Conservation (phyloP, 2,888 invertebrate species). For the Scaptomyza caliginosa region DNA sequence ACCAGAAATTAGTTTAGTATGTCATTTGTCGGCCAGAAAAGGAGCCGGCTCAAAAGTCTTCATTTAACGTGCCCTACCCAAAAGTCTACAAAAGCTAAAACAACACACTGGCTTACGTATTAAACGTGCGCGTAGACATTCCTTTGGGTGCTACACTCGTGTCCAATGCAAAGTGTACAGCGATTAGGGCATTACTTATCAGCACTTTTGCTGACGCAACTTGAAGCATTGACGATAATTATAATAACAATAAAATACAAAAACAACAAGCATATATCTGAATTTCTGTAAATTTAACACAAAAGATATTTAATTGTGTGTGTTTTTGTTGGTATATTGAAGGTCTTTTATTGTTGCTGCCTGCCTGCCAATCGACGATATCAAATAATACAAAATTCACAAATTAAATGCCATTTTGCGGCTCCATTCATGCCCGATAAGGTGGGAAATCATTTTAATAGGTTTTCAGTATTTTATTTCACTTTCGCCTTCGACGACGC, state of each 20-base stretch:
- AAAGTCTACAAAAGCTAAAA: neutral
- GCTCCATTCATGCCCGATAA: conserved; percentile 74
- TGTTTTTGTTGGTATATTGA: conserved; percentile 4
- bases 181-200: conserved; percentile 40
- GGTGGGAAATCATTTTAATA: conserved; percentile 64
- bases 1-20: conserved; percentile 72
- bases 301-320: conserved; percentile 32
- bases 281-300: conserved; percentile 47
- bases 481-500: conserved; percentile 27
- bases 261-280: conserved; percentile 16
- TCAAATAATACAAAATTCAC: conserved; percentile 66
- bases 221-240: conserved; percentile 61
- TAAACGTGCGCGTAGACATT: neutral
- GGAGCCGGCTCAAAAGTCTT: conserved; percentile 40
- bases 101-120: neutral
- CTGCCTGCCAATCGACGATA: too few relatives aligned
- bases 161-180: conserved; percentile 3
- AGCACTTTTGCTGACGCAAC: conserved; percentile 58
- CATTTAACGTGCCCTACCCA: conserved; percentile 1
- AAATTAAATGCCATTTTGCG: conserved; percentile 73
- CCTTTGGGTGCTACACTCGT: neutral
- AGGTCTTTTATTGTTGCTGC: conserved; percentile 13
- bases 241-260: conserved; percentile 52
- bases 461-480: conserved; percentile 52
- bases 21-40: conserved; percentile 55